Base-by-base conservation (phyloP, 64 coral and sea anemone species). In the Stylophora pistillata region DNA sequence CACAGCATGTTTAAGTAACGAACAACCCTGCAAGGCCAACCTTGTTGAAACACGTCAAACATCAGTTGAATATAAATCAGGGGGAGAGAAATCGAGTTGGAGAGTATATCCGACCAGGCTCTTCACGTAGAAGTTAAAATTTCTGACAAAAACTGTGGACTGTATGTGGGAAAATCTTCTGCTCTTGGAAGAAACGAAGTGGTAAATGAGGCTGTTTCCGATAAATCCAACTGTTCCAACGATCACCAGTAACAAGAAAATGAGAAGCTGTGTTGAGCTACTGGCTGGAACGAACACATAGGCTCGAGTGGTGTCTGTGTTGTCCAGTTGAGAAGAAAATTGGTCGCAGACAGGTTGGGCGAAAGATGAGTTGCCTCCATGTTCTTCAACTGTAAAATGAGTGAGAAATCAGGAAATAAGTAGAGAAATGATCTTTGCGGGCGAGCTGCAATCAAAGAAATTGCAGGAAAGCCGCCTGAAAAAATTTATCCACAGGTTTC, bases 1-100 rank as follows among this genome's bases (percentile, higher is more conserved):
- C 74, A 87, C 21, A 87, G 29, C 16, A 87, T 21, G 55, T 87
- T 72, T 23, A 73, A 10, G 52, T 58, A 87, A 11, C 85, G 52
- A 21, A 87, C 54, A 26, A 28, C 6, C 56, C 62, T 73, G 53
- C 85, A 87, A 14, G 47, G 23, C 47, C 21, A 87, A 15, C 73
- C 71, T 18, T 73, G 56, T 15, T 75, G n/a, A 0, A 87, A 41
- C 13, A 87, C 15, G 25, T 87, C 70, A 15, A 60, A 41, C 26
- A 81, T 54, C 1, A 54, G 15, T 28, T 53, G 34, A 15, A 25
- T 29, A 26, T 54, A 30, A 56, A 58, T 54, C 9, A 81, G 30
- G 23, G 55, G 78, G 5, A 81, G 34, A 27, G 78, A 55, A 15
- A 81, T 81, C 1, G 11, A 17, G 55, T 15, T 15, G 57, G 15